Base-by-base conservation (phyloP, 2,888 invertebrate species). In the Phlogophora meticulosa region DNA sequence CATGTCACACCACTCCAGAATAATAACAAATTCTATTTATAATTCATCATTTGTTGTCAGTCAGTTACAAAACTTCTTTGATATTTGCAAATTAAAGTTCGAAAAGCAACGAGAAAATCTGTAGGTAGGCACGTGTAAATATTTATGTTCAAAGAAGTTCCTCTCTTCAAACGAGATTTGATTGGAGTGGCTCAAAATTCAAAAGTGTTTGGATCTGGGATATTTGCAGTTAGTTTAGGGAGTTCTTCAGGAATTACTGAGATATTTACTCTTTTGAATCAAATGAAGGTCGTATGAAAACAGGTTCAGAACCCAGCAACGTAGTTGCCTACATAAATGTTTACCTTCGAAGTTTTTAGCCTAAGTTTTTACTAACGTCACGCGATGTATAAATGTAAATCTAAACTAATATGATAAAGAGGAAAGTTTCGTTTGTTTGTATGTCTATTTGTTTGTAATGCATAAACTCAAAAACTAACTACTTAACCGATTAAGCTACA, bases 211-310 rank as follows among this genome's bases (percentile, higher is more conserved):
- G 20, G 38, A 38, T 57, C 22, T n/a, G 11, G 32, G 13, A 43
- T 48, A 52, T 43, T 57, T 38, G 2, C 46, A 36, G 36, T 64
- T 59, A 65, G 28, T 72, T 56, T 10, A 9, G 48, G 56, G 57
- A 61, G 42, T 60, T 52, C 51, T 56, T 53, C 32, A 32, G 48
- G 38, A 56, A 48, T 72, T 72, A 52, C 22, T n/a, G 52, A 66
- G 52, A 52, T 57, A 34, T 72, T 72, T 60, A 38, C 36, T 52
- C 34, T 42, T 24, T 32, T 53, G 10, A n/a, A 38, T 56, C 28
- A 32, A 65, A 60, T 17, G 34, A 51, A 46, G 48, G 34, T 38
- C 24, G 22, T 11, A 17, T n/a, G 32, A 13, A 45, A 51, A 34
- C 51, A 36, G 5, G 10, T 17, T 20, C 13, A n/a, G n/a, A n/a